phyloP scores from a whole-genome alignment of 1,140 invertebrate genomes.

The Agrilus planipennis region DNA sequence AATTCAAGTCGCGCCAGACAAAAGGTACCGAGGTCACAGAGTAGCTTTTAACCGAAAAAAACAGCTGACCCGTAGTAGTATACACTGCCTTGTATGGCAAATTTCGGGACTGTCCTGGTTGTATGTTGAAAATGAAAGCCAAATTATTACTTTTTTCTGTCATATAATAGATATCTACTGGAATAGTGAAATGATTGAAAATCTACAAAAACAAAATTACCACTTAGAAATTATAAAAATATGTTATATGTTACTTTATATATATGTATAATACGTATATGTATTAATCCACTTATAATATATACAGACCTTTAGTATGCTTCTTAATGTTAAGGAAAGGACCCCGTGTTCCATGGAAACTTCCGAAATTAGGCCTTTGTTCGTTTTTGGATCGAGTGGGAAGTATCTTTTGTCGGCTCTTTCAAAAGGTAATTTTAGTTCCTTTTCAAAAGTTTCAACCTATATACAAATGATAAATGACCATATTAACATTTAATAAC shows the following conservation, averaged over 20 bases:
- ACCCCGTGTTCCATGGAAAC: slow-evolving; percentile 57
- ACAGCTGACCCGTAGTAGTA: slow-evolving; percentile 71
- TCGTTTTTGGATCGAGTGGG: slow-evolving; percentile 51
- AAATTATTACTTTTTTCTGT: slow-evolving; percentile 57
- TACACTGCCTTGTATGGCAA: slow-evolving; percentile 80
- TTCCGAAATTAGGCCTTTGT: slow-evolving; percentile 59
- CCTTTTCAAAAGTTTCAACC: no score
- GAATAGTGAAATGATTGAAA: slow-evolving; percentile 68
- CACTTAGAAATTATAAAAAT: background rate
- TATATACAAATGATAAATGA: no score
- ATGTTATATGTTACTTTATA: background rate
- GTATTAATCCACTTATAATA: slow-evolving; percentile 24
- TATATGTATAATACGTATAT: slow-evolving; percentile 1
- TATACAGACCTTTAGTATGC: slow-evolving; percentile 54
- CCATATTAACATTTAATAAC: no score
- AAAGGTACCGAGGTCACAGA: slow-evolving; percentile 59
- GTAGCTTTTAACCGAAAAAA: slow-evolving; percentile 69
- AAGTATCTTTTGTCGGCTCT: slow-evolving; percentile 84
- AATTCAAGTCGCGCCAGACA: slow-evolving; percentile 64
- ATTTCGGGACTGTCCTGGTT: slow-evolving; percentile 53
- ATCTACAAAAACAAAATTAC: slow-evolving; percentile 44
- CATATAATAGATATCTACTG: slow-evolving; percentile 77
- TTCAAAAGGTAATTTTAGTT: slow-evolving; percentile 60
- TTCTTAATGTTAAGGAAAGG: slow-evolving; percentile 56
- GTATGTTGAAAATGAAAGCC: slow-evolving; percentile 56